Base-by-base conservation (phyloP, 2,113 vertebrate genomes). In the Oxygymnocypris stewartii region DNA sequence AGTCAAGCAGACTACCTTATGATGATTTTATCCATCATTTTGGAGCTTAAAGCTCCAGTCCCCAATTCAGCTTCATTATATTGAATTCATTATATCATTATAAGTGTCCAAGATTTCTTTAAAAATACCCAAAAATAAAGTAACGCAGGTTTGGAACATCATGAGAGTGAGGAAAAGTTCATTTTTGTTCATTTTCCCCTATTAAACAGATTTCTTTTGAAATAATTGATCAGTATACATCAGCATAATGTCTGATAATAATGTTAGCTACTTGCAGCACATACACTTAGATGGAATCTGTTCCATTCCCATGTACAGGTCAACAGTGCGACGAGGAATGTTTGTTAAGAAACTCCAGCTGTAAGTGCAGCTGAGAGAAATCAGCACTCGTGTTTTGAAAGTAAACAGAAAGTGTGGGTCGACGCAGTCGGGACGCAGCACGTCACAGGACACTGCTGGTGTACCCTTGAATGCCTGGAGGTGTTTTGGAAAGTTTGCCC, bases 401-500 rank as follows among this genome's bases (percentile, higher is more conserved):
- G 89, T 87, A 90, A 92, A 92, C 89, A 11, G 57, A 76, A 85
- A n/a, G 20, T 51, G 23, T 37, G 86, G 80, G 73, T 84, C 75
- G 61, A 75, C 65, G 57, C 84, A 59, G 86, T 40, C 69, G 23
- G 83, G 86, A 85, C 79, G n/a, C 88, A 73, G 84, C 81, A 28
- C 76, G 89, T 78, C 20, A 54, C 79, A 78, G 83, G 77, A 76
- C 87, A 85, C 90, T 88, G 89, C 89, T 89, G 88, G 85, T 37
- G 61, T 88, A 86, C 84, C 90, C 91, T 87, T 90, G 88, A 77
- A 63, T 40, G 75, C 86, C 63, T 75, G 9, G 65, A 84, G 86
- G 83, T 90, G 88, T 90, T 92, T 92, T 90, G 91, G 88, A 92
- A 92, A 92, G 86, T 90, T 79, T 59, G 49, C 76, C 61, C 84